phyloP scores from a whole-genome alignment of 2,888 invertebrate genomes.

The Oeneis ivallda region DNA sequence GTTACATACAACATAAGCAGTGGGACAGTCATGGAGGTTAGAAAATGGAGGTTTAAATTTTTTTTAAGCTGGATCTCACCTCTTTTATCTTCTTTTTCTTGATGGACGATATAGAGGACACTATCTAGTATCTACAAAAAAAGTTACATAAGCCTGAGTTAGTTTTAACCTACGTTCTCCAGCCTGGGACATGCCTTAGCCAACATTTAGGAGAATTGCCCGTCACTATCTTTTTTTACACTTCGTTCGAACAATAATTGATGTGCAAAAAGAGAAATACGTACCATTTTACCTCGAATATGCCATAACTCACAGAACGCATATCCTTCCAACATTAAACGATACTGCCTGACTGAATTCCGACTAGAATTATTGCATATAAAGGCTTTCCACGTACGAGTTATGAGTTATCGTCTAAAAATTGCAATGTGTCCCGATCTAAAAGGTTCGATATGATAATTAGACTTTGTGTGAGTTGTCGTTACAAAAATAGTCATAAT shows the following conservation, averaged over 20 bases:
- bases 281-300: conserved; percentile 3
- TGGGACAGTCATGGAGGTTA: no score
- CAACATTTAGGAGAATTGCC: no score
- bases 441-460: not conserved
- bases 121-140: no score
- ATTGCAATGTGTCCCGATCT: not conserved
- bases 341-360: conserved; percentile 14
- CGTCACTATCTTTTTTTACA: not conserved
- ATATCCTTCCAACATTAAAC: conserved; percentile 2
- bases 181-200: no score
- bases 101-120: no score
- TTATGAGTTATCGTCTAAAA: conserved; percentile 10
- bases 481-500: not conserved
- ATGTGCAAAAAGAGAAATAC: conserved; percentile 2
- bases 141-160: no score
- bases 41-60: no score
- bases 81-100: no score
- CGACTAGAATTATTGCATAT: conserved; percentile 15
- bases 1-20: no score
- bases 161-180: no score
- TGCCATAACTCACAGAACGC: conserved; percentile 15
- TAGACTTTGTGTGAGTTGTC: conserved; percentile 1
- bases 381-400: conserved; percentile 13
- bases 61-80: no score
- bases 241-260: not conserved